Conservation (phyloP, 2,888 invertebrate species). For the Steinernema carpocapsae region DNA sequence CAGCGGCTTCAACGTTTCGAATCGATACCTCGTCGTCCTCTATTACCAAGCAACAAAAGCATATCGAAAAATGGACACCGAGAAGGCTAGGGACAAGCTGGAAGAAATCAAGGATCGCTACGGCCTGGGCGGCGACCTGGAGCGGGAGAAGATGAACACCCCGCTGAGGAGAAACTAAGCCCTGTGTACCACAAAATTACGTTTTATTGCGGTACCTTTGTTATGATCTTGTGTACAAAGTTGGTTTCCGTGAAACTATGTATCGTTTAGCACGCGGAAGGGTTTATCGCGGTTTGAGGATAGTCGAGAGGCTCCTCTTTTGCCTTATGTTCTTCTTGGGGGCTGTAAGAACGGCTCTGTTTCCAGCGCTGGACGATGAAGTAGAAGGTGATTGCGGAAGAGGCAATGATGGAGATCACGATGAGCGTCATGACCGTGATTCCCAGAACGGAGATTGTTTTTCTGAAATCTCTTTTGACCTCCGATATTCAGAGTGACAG, state of each 20-base stretch:
- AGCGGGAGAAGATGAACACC: slow-evolving; percentile 65
- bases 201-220: not conserved
- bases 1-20: slow-evolving; percentile 93
- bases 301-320: not conserved
- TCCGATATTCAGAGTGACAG: too few species aligned
- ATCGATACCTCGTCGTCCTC: slow-evolving; percentile 95
- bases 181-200: not conserved
- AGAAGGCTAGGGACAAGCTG: slow-evolving; percentile 72
- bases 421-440: too few species aligned
- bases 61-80: slow-evolving; percentile 71
- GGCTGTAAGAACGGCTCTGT: too few species aligned
- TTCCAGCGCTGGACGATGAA: too few species aligned
- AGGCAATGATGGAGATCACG: too few species aligned
- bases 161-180: slow-evolving; percentile 37
- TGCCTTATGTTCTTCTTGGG: too few species aligned
- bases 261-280: not conserved
- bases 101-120: slow-evolving; percentile 73
- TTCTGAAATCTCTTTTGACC: too few species aligned
- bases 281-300: not conserved
- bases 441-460: too few species aligned
- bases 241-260: not conserved
- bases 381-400: too few species aligned
- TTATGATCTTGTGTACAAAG: slow-evolving; percentile 19
- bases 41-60: slow-evolving; percentile 82
- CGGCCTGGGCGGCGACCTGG: slow-evolving; percentile 69